Evolutionary conservation across 2,888 invertebrate species (phyloP), one percentile per base, ranked within the genome.

Genomic region (Rhopalosiphum nymphaeae): DNA sequence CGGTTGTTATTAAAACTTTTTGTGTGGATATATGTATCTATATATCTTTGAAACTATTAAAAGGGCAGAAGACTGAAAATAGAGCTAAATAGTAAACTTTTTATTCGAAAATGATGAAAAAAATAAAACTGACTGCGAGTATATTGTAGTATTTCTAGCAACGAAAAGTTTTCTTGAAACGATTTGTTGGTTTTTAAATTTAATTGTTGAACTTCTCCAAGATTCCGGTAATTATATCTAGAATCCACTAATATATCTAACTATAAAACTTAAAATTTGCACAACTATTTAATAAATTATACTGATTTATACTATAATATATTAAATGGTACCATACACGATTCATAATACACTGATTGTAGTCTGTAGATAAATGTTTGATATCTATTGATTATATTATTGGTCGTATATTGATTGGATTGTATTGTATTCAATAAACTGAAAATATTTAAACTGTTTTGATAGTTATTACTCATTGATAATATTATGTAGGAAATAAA

Each of bases 121-220:
- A 78, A 78, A 78, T 78, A 36, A 36, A 78, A 21, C 21, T 78
- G 36, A 7, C 78, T 78, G 9, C 21, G 36, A 36, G 53, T 53
- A 78, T 36, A 78, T 78, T 36, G 21, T 36, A 78, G 78, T 78
- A 78, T 78, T 78, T 78, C 21, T 42, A 9, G 36, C 36, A 78
- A 78, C 36, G 36, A 87, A 87, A 49, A 49, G n/a, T 87, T 87
- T 87, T 49, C n/a, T n/a, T 29, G n/a, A 16, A 87, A 49, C 87
- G 87, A 87, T 87, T 87, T 87, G 87, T 87, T 87, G 46, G 49
- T 49, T 87, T 87, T 49, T n/a, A 49, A 87, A 87, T 87, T 49
- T 49, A 10, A 49, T 87, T 87, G 87, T 10, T 53, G 36, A 78
- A 78, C 78, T 36, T 78, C 36, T 1, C 36, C 78, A 78, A 36